Conservation (phyloP, 2,113 vertebrate species). For the Cisticola juncidis region DNA sequence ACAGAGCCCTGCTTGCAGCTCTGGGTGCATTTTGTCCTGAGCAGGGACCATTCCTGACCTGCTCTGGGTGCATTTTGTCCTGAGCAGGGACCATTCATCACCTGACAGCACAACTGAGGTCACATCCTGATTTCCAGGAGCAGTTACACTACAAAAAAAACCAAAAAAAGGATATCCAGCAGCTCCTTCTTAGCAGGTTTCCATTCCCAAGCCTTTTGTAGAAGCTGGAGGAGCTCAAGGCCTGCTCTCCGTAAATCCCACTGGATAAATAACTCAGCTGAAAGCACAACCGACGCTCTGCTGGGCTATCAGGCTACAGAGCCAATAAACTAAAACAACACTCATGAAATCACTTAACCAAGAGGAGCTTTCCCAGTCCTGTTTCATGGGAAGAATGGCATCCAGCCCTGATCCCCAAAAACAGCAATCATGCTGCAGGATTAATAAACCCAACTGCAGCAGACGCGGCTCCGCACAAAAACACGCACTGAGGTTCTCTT, state of each 20-base stretch:
- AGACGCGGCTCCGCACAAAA: background rate
- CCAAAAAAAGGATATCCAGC: background rate
- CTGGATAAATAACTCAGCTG: background rate
- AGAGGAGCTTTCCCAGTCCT: conserved; percentile 47
- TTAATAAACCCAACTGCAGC: conserved; percentile 31
- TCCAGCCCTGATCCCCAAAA: conserved; percentile 15
- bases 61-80: fast-evolving
- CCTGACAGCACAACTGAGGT: background rate
- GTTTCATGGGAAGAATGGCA: conserved; percentile 41
- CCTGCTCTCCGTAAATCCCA: background rate
- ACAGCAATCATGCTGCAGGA: conserved; percentile 1
- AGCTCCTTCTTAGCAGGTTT: background rate
- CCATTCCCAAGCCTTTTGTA: background rate
- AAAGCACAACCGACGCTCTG: conserved; percentile 1
- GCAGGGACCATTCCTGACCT: background rate
- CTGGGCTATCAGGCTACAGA: conserved; percentile 1
- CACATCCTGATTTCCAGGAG: background rate
- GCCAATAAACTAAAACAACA: conserved; percentile 50
- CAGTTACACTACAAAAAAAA: background rate
- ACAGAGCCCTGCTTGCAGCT: background rate
- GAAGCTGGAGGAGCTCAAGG: background rate
- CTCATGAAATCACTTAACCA: conserved; percentile 39
- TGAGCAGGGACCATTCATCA: background rate
- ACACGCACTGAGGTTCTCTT: conserved; percentile 17
- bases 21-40: fast-evolving